A percentile compares a stretch with the other conserved stretches of the same genome.
Conservation (phyloP, 2,113 vertebrate species). For the Desmodus rotundus region DNA sequence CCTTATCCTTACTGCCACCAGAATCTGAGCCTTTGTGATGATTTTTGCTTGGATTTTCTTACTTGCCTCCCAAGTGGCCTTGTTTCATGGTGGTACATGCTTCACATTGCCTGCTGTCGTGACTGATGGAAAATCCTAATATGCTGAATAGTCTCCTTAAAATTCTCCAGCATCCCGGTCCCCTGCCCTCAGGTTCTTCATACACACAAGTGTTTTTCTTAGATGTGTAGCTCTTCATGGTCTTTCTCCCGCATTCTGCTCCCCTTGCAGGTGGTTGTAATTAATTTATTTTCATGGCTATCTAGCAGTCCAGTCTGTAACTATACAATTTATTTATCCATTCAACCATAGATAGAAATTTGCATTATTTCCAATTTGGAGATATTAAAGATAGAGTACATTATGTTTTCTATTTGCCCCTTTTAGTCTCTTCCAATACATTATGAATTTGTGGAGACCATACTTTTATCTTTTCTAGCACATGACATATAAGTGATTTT, state of each 20-base stretch:
- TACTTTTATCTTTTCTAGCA: slow-evolving; percentile 1
- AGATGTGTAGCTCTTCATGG: not conserved
- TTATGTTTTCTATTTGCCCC: slow-evolving; percentile 19
- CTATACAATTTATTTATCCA: not conserved
- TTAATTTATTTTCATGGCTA: not conserved
- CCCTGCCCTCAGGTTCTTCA: not conserved
- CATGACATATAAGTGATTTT: not conserved
- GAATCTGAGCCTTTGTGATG: not conserved
- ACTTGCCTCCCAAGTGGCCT: not conserved
- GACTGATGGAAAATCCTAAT: not conserved
- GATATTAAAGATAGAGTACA: not conserved
- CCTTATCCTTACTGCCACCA: not conserved
- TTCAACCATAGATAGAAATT: not conserved
- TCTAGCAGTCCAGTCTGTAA: not conserved
- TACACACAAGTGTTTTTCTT: not conserved
- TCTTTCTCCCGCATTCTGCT: not conserved
- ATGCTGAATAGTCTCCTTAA: not conserved
- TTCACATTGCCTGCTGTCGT: not conserved
- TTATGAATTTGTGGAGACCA: not conserved
- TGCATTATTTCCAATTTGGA: not conserved
- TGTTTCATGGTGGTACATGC: not conserved
- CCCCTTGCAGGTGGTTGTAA: not conserved
- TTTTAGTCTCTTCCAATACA: not conserved
- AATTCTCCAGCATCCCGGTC: not conserved
- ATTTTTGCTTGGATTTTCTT: not conserved